Evolutionary conservation across 2,888 invertebrate species (phyloP), one percentile per base, ranked within the genome.

Genomic region (Lutraria lutraria): DNA sequence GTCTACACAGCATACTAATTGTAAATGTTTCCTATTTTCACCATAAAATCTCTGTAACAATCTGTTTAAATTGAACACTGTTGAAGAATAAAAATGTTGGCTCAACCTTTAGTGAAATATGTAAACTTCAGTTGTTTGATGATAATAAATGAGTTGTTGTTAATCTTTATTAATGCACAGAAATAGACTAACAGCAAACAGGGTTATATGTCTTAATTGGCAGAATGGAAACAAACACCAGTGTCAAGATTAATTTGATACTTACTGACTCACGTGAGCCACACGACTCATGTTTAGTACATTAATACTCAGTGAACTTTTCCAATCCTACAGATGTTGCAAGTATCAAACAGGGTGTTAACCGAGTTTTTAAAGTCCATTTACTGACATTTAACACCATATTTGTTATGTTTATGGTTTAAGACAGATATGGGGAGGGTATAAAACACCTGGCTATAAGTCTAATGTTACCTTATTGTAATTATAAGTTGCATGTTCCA

Each of bases 371-470:
- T 76, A 76, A 16, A 43, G 34, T 19, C 76, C 31, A 31, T 76
- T 76, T 4, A 76, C 15, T 13, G 76, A 34, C 31, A 76, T 76
- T 76, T 76, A 76, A 76, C 76, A 76, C 76, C 76, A 31, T 76
- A 76, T 76, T 34, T 76, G 76, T 31, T 76, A 34, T 4, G 34
- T 76, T 31, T 76, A 63, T 63, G 12, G 25, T 63, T 63, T 63
- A 21, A 63, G 21, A 63, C n/a, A 56, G 25, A 25, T 16, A 21
- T 63, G n/a, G 10, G 21, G 15, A 25, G n/a, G 12, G 76, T 19
- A 19, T 76, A 76, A 76, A 12, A 76, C 76, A 76, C 76, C 76
- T 76, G 76, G 76, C 19, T 76, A 34, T 76, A 34, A 19, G 76
- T 34, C 16, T 34, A 19, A 6, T 31, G 25, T 76, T 76, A 76